phyloP scores from a whole-genome alignment of 2,888 invertebrate genomes.

The Resseliella maxima region DNA sequence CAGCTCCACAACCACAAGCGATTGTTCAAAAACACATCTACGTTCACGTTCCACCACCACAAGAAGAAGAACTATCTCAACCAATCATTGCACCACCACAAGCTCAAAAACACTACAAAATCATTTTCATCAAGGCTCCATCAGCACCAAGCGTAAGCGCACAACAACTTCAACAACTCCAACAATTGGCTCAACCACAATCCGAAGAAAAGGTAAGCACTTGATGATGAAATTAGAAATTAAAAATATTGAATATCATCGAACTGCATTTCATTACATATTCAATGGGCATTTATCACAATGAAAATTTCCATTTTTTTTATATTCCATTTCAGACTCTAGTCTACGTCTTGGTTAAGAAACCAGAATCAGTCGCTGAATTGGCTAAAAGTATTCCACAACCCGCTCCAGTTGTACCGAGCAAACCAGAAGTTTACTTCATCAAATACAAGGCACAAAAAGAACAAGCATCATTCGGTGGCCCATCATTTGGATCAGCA shows the following conservation, averaged over 20 bases:
- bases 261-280: no score
- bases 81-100: background rate
- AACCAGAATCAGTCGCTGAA: constrained; percentile 46
- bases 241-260: no score
- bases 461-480: background rate
- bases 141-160: background rate
- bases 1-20: background rate
- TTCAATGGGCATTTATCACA: no score
- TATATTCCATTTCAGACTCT: background rate
- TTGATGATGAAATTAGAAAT: background rate
- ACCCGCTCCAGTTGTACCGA: background rate
- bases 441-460: constrained; percentile 53
- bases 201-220: constrained; percentile 47
- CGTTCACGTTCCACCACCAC: constrained; percentile 29
- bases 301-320: no score
- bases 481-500: background rate
- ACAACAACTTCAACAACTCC: background rate
- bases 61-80: background rate
- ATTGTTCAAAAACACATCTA: constrained; percentile 20
- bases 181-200: constrained; percentile 1
- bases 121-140: constrained; percentile 57
- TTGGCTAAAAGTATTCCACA: background rate
- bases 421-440: constrained; percentile 56
- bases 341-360: constrained; percentile 55
- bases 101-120: constrained; percentile 56